A percentile compares a stretch with the other conserved stretches of the same genome.
These are phyloP conservation scores for Copidosoma floridanum DNA, from an alignment of 1,140 invertebrate species.

Conservation along the genomic window DNA sequence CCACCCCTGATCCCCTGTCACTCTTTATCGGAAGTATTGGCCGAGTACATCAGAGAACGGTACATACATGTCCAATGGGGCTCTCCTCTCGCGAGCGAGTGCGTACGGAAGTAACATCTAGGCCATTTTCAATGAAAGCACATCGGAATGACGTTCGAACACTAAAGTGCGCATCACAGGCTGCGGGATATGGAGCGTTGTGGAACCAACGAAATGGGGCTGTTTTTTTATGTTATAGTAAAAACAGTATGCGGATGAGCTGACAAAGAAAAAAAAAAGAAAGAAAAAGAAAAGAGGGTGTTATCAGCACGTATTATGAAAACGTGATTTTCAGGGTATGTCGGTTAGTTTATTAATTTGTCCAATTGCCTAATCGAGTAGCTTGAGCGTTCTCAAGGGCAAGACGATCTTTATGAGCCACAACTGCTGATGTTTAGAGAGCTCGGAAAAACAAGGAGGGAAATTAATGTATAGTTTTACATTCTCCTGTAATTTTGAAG, in stretches of 20 bases:
- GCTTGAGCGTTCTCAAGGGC: too few species aligned
- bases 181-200: neutral
- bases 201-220: neutral
- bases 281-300: neutral
- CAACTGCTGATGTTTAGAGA: too few species aligned
- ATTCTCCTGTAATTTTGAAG: too few species aligned
- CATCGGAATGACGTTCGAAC: slow-evolving; percentile 14
- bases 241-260: neutral
- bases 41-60: slow-evolving; percentile 6
- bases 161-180: slow-evolving; percentile 8
- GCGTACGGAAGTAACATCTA: slow-evolving; percentile 6
- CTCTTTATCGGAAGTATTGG: neutral
- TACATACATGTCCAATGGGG: too few species aligned
- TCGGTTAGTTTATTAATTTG: too few species aligned
- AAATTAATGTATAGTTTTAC: too few species aligned
- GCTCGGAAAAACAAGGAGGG: too few species aligned
- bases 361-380: too few species aligned
- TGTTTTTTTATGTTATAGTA: too few species aligned
- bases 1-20: neutral
- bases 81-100: neutral
- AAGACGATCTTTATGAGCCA: too few species aligned
- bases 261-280: slow-evolving; percentile 1
- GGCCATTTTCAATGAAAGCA: slow-evolving; percentile 15
- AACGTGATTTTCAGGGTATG: too few species aligned
- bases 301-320: too few species aligned